Base-by-base conservation (phyloP, 2,888 invertebrate species). In the Amiota mariae region DNA sequence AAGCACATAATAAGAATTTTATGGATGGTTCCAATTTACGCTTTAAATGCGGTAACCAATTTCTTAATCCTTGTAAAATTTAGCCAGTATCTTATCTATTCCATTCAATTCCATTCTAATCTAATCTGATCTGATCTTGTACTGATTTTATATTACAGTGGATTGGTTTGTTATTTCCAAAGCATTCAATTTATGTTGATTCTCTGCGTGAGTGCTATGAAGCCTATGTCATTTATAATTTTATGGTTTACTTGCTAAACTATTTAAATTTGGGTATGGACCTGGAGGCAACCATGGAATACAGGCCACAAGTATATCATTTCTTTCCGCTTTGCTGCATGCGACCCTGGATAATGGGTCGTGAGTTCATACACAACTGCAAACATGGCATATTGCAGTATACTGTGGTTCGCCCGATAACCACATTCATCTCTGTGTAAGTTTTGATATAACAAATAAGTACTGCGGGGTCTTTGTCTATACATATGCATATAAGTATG, bases 21-120 rank as follows among this genome's bases (percentile, higher is more conserved):
- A 81, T 98, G 98, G 97, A 98, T 98, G 98, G 98, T 98, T 72
- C 98, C 98, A 76, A 97, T 98, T 84, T 98, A 98, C 92, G 97
- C 97, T 57, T 90, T 96, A 10, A 97, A 98, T 93, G 97, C 98
- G 79, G 95, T 96, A 92, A 93, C 94, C 92, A 85, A 59, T 54
- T n/a, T 36, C 6, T 36, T 36, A 36, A 36, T 36, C 36, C 36
- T 36, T 36, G 6, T 6, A 6, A 2, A 36, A 36, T 36, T 36
- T 2, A 36, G 24, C 3, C n/a, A n/a, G n/a, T n/a, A n/a, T n/a
- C 57, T 4, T 57, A 57, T 57, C 57, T 18, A n/a, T 18, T 10
- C 36, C 63, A 51, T 24, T 3, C 3, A 49, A 71, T 72, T 11
- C 12, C n/a, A 59, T 24, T 24, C 24, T 3, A 24, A 24, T 59